A percentile compares a stretch with the other conserved stretches of the same genome.
These are phyloP conservation scores for Aplochiton taeniatus DNA, from an alignment of 2,797 vertebrate genomes.

Conservation along the genomic window DNA sequence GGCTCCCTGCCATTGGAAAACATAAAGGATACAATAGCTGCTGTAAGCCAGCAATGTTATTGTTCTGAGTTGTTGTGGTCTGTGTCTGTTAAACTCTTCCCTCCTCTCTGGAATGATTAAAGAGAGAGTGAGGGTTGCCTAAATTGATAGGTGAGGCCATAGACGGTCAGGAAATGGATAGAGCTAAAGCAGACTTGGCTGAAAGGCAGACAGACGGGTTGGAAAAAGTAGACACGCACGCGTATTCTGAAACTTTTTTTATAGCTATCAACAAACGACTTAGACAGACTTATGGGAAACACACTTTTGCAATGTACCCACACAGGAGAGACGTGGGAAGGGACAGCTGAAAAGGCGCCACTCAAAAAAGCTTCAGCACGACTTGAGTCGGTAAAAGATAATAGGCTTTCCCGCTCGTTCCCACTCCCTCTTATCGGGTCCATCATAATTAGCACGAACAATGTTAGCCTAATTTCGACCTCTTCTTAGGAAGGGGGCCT, in stretches of 20 bases:
- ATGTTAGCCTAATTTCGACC: slow-evolving; percentile 6
- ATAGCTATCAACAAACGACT: slow-evolving; percentile 11
- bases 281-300: neutral
- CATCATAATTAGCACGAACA: slow-evolving; percentile 15
- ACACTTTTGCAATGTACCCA: neutral
- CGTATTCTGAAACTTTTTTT: slow-evolving; percentile 13
- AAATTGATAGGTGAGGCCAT: slow-evolving; percentile 24
- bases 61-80: too few species aligned
- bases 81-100: too few species aligned
- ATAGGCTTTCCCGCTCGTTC: slow-evolving; percentile 8
- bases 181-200: slow-evolving; percentile 2
- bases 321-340: slow-evolving; percentile 7
- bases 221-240: slow-evolving; percentile 19
- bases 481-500: slow-evolving; percentile 19
- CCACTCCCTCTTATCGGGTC: slow-evolving; percentile 20
- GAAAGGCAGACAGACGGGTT: slow-evolving; percentile 26
- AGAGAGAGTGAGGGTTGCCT: slow-evolving; percentile 41
- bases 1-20: too few species aligned
- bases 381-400: neutral
- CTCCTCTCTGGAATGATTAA: slow-evolving; percentile 31
- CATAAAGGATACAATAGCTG: too few species aligned
- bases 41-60: too few species aligned
- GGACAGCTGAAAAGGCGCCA: neutral
- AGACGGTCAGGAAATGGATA: neutral
- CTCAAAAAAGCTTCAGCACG: slow-evolving; percentile 3